Conservation (phyloP, 1,140 invertebrate genomes). For the Sipha flava region DNA sequence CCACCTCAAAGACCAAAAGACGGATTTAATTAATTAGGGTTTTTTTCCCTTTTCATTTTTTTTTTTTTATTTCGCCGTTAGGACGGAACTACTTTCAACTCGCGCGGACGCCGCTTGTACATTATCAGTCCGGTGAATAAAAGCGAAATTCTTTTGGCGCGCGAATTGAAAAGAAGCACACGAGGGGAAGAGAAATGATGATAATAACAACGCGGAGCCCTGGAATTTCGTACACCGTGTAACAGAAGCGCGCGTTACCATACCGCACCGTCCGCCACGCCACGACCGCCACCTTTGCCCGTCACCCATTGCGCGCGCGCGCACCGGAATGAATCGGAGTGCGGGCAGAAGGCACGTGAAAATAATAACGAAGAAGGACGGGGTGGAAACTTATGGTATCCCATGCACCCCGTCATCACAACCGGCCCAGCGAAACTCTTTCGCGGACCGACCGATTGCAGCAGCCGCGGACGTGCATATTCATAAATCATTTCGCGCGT, state of each 20-base stretch:
- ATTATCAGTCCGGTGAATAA: background rate
- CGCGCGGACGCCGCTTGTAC: background rate
- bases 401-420: too few species aligned
- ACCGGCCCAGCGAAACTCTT: too few species aligned
- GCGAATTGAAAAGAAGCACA: background rate
- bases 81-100: background rate
- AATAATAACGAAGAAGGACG: too few species aligned
- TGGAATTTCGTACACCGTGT: background rate
- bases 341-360: too few species aligned
- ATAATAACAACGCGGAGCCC: background rate
- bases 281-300: background rate
- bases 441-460: too few species aligned
- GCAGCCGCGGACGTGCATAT: too few species aligned
- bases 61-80: background rate
- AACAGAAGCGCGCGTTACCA: background rate
- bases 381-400: too few species aligned
- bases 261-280: background rate
- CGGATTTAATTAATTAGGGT: conserved; percentile 10
- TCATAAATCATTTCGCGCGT: too few species aligned
- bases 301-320: background rate
- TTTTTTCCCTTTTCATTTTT: background rate
- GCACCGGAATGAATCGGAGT: too few species aligned
- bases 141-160: background rate
- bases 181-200: background rate
- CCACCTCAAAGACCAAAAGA: background rate